Percentiles rank a stretch among this genome's conserved stretches.
Evolutionary conservation across 2,797 vertebrate species (phyloP).

Genomic region (Rhodeus uyekii): DNA sequence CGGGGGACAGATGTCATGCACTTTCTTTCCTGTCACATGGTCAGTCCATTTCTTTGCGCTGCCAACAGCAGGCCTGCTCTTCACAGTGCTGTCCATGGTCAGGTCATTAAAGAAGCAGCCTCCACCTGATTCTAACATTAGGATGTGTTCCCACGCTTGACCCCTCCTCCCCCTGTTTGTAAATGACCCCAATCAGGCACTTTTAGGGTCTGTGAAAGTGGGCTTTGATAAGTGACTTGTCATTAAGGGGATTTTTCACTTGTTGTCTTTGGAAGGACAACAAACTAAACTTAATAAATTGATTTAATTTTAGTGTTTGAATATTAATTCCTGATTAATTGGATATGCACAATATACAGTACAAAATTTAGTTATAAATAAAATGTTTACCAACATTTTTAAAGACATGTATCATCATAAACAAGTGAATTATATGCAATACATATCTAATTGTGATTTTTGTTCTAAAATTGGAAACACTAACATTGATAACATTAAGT

Average conservation of each 20-base stretch:
- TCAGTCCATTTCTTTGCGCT: constrained; percentile 59
- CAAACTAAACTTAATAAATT: background rate
- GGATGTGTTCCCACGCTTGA: constrained; percentile 57
- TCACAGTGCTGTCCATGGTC: constrained; percentile 49
- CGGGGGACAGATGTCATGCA: constrained; percentile 65
- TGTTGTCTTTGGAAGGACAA: constrained; percentile 20
- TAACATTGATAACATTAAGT: no score
- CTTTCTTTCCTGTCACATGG: constrained; percentile 66
- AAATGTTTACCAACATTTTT: background rate
- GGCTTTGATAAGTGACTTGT: constrained; percentile 48
- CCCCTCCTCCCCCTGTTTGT: constrained; percentile 41
- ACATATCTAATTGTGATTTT: background rate
- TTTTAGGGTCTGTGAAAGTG: constrained; percentile 61
- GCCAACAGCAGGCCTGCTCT: constrained; percentile 44
- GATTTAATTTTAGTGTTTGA: background rate
- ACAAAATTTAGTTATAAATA: background rate
- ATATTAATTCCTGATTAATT: background rate
- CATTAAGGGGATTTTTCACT: constrained; percentile 28
- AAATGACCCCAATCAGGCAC: constrained; percentile 56
- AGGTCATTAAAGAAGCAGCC: constrained; percentile 52
- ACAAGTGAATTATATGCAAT: background rate
- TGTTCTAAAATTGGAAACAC: background rate
- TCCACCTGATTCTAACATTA: constrained; percentile 63
- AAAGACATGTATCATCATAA: background rate
- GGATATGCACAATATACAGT: no score